phyloP scores from a whole-genome alignment of 2,113 vertebrate species.

The Microtus oregoni region DNA sequence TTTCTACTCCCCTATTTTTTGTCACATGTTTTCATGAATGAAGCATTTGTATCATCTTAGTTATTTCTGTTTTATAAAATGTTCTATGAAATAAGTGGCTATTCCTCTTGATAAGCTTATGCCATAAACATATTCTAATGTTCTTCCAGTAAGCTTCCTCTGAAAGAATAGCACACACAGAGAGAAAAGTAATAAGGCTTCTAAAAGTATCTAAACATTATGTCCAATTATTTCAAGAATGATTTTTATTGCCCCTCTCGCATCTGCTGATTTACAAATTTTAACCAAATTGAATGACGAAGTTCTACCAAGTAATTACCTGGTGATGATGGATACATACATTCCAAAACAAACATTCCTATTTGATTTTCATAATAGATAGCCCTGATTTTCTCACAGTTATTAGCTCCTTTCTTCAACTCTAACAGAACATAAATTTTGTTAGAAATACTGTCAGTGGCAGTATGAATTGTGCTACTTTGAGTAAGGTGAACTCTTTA shows the following conservation, averaged over 20 bases:
- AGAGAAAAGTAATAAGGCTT: neutral
- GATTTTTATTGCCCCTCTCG: neutral
- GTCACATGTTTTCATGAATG: neutral
- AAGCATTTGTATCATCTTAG: neutral
- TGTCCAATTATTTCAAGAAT: neutral
- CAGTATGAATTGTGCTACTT: neutral
- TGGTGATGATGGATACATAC: neutral
- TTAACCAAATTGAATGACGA: constrained; percentile 33
- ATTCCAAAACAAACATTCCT: constrained; percentile 35
- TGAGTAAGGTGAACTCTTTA: neutral
- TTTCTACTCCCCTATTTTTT: neutral
- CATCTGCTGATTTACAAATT: neutral
- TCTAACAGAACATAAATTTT: constrained; percentile 54
- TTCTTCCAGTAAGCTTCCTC: neutral
- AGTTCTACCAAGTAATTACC: neutral
- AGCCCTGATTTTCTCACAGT: neutral
- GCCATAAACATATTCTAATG: neutral
- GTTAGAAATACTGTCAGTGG: constrained; percentile 16
- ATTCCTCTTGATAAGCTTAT: constrained; percentile 3
- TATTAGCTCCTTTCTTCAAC: constrained; percentile 12
- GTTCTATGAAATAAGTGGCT: neutral
- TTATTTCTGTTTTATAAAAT: neutral
- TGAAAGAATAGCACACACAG: neutral
- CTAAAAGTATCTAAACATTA: constrained; percentile 33
- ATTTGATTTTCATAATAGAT: constrained; percentile 6